These are phyloP conservation scores for Glareola pratincola DNA, from an alignment of 2,113 vertebrate species.

Conservation along the genomic window DNA sequence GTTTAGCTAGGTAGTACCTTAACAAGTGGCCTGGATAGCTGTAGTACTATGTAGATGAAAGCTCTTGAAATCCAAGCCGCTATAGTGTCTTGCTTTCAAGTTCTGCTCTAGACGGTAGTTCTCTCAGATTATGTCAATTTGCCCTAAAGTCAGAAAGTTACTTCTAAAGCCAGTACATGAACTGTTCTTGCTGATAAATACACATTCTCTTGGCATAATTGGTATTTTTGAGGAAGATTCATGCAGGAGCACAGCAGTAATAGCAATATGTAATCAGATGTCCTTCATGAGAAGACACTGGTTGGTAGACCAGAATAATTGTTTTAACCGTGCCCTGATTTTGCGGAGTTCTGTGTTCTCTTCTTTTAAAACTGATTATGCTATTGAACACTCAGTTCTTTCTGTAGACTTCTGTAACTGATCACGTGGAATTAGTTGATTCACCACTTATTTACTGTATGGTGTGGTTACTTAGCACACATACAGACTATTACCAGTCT, in stretches of 20 bases:
- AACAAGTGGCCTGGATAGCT: background rate
- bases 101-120: background rate
- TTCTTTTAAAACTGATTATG: background rate
- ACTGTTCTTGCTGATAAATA: background rate
- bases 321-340: background rate
- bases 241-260: background rate
- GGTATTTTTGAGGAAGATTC: background rate
- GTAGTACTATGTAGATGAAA: background rate
- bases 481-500: background rate
- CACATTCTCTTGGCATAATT: background rate
- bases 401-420: background rate
- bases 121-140: background rate
- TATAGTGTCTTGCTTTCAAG: background rate
- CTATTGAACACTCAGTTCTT: background rate
- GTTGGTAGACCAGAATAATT: background rate
- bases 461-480: background rate
- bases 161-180: background rate
- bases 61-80: background rate
- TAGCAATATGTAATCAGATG: background rate
- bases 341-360: background rate
- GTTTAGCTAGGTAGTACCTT: background rate
- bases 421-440: background rate
- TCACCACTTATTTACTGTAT: background rate
- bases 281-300: background rate
- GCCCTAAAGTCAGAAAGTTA: background rate